These are phyloP conservation scores for Asobara japonica DNA, from an alignment of 1,140 invertebrate genomes.

Conservation along the genomic window DNA sequence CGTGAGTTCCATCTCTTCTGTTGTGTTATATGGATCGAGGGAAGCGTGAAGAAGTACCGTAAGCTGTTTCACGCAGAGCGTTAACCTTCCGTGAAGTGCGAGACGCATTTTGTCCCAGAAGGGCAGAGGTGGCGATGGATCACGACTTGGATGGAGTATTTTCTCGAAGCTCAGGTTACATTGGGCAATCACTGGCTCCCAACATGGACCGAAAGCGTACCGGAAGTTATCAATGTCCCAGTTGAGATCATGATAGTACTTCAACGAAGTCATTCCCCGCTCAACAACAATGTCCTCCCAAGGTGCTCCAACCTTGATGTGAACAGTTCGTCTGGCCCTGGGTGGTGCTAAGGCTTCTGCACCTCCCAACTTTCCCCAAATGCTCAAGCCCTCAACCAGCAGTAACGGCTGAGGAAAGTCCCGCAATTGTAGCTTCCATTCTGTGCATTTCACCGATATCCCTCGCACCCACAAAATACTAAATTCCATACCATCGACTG, in stretches of 20 bases:
- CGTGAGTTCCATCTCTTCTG: conserved; percentile 97
- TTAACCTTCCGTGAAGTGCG: conserved; percentile 91
- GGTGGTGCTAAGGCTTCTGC: conserved; percentile 87
- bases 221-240: conserved; percentile 89
- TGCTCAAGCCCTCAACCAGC: conserved; percentile 81
- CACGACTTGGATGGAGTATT: conserved; percentile 85
- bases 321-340: conserved; percentile 78
- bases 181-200: conserved; percentile 97
- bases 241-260: conserved; percentile 98
- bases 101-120: conserved; percentile 98
- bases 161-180: conserved; percentile 92
- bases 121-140: conserved; percentile 92
- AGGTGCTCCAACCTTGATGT: conserved; percentile 78
- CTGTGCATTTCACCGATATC: conserved; percentile 81
- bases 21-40: conserved; percentile 97
- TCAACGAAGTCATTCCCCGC: conserved; percentile 91
- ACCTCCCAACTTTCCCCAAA: conserved; percentile 90
- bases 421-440: conserved; percentile 89
- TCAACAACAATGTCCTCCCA: conserved; percentile 79
- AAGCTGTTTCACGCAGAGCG: conserved; percentile 85
- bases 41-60: conserved; percentile 93
- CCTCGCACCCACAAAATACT: conserved; percentile 92
- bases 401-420: conserved; percentile 96
- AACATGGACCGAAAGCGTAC: conserved; percentile 97
- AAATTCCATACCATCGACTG: conserved; percentile 90